phyloP scores from a whole-genome alignment of 2,888 invertebrate genomes.

The Microctonus aethiopoides region DNA sequence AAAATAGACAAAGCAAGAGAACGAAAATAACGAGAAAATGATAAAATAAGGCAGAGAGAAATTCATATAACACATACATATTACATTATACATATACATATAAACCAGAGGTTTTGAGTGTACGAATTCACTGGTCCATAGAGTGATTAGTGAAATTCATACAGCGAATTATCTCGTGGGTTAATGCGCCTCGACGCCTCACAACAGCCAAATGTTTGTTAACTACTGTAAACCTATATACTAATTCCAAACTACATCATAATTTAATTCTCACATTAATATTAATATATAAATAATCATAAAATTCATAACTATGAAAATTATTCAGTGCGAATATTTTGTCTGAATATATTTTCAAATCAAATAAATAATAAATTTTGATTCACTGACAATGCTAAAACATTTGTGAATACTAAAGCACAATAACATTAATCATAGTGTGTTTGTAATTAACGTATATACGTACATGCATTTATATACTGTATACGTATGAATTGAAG shows the following conservation, averaged over 20 bases:
- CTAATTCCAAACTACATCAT: background rate
- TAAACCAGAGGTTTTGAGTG: conserved; percentile 21
- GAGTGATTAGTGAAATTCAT: conserved; percentile 44
- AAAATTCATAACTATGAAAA: background rate
- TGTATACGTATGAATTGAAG: background rate
- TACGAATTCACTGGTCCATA: conserved; percentile 21
- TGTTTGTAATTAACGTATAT: background rate
- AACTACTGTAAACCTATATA: background rate
- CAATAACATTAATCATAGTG: background rate
- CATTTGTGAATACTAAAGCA: background rate
- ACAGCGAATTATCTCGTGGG: conserved; percentile 35
- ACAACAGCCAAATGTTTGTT: conserved; percentile 19
- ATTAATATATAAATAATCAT: background rate
- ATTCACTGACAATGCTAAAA: background rate
- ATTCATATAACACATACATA: conserved; percentile 1
- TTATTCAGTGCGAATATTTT: too few species aligned
- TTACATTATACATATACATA: background rate
- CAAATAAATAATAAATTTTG: background rate
- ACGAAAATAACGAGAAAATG: conserved; percentile 20
- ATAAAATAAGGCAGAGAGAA: background rate
- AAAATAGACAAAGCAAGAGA: too few species aligned
- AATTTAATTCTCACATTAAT: background rate
- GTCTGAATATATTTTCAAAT: background rate
- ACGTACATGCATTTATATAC: background rate
- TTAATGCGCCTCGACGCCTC: conserved; percentile 24